phyloP scores from a whole-genome alignment of 2,797 vertebrate species.

The Brachyrhaphis roseni region DNA sequence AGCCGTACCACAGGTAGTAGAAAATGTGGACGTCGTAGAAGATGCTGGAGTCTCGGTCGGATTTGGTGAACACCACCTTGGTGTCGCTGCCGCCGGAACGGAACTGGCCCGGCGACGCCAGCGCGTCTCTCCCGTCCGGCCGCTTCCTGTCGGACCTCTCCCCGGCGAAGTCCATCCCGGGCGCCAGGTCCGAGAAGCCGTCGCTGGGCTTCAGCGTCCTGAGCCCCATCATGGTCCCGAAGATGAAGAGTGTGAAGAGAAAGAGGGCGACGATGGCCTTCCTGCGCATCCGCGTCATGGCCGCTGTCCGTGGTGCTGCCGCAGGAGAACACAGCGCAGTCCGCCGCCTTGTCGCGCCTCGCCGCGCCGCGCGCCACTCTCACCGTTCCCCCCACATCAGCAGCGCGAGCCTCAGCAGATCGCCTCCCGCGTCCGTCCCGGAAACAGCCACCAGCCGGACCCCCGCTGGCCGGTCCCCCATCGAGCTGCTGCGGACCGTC shows the following conservation, averaged over 20 bases:
- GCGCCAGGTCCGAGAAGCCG: conserved; percentile 86
- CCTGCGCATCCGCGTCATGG: conserved; percentile 87
- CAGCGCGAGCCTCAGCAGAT: not conserved
- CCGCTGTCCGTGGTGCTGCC: conserved; percentile 72
- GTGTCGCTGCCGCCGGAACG: conserved; percentile 69
- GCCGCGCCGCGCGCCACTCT: not conserved
- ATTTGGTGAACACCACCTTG: conserved; percentile 78
- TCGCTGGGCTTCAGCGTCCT: conserved; percentile 88
- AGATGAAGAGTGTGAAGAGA: conserved; percentile 89
- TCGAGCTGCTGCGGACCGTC: not conserved
- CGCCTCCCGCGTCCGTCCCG: not conserved
- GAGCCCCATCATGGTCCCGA: conserved; percentile 91
- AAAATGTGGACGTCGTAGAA: conserved; percentile 90
- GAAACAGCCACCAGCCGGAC: not conserved
- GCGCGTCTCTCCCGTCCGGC: conserved; percentile 65
- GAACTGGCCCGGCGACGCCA: conserved; percentile 72
- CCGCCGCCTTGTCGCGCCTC: not conserved
- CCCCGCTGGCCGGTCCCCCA: not conserved
- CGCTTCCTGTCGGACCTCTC: conserved; percentile 74
- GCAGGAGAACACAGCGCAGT: not conserved
- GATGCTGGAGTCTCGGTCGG: conserved; percentile 81
- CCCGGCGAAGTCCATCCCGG: conserved; percentile 81
- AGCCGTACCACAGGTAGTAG: conserved; percentile 91
- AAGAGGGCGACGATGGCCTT: conserved; percentile 88
- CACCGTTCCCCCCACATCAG: conserved; percentile 15